Conservation (phyloP, 2,113 vertebrate genomes). For the Gymnarchus niloticus region DNA sequence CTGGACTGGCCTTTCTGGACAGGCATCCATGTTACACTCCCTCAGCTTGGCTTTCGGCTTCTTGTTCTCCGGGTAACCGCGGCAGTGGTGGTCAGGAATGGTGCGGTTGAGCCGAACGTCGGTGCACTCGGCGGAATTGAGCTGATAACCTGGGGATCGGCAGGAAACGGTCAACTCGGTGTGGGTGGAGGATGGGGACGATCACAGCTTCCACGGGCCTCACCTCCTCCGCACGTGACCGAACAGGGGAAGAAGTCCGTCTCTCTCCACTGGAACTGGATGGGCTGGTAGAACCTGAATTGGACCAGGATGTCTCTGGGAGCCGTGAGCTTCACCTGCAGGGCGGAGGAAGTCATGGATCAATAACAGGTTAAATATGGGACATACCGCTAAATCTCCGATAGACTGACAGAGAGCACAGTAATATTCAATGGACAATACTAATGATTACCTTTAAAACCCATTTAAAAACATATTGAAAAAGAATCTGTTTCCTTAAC, state of each 20-base stretch:
- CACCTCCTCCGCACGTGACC: constrained; percentile 84
- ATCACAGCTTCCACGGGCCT: constrained; percentile 27
- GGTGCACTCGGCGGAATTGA: constrained; percentile 85
- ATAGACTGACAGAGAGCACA: no score
- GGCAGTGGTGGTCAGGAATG: constrained; percentile 78
- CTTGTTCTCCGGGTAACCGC: constrained; percentile 82
- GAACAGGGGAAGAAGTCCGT: constrained; percentile 80
- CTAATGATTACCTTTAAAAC: background rate
- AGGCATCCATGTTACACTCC: constrained; percentile 90
- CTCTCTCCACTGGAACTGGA: constrained; percentile 77
- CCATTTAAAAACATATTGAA: constrained; percentile 11
- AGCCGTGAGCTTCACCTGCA: constrained; percentile 74
- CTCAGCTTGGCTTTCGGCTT: constrained; percentile 88
- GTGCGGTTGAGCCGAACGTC: constrained; percentile 78
- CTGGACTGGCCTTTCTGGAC: constrained; percentile 72
- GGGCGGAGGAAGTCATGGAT: background rate
- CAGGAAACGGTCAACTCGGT: background rate
- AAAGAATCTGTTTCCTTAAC: constrained; percentile 11
- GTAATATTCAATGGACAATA: background rate
- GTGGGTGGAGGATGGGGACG: background rate
- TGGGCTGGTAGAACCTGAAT: constrained; percentile 80
- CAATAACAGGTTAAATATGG: background rate
- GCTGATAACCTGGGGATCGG: constrained; percentile 74
- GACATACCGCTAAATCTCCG: no score
- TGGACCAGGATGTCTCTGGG: constrained; percentile 77